phyloP scores from a whole-genome alignment of 2,888 invertebrate genomes.

The Odontocerum albicorne region DNA sequence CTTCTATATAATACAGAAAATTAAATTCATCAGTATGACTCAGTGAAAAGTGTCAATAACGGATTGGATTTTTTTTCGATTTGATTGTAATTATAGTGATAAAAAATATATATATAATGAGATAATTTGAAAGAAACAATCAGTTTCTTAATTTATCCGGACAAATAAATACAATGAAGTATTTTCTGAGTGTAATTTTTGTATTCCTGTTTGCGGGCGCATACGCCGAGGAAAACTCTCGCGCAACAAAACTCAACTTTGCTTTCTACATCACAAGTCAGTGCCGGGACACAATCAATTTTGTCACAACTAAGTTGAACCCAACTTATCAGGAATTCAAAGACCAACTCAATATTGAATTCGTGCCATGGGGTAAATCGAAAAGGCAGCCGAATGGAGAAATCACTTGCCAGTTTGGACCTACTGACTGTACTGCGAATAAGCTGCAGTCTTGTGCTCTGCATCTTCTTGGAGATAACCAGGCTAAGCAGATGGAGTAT shows the following conservation, averaged over 20 bases:
- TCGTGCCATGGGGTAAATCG: conserved; percentile 53
- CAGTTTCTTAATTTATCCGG: too few relatives aligned
- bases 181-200: not conserved
- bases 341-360: conserved; percentile 47
- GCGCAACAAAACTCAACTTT: conserved; percentile 21
- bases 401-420: conserved; percentile 45
- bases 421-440: conserved; percentile 51
- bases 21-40: too few relatives aligned
- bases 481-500: conserved; percentile 41
- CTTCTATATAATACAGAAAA: too few relatives aligned
- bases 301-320: conserved; percentile 43
- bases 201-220: not conserved
- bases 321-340: conserved; percentile 44
- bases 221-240: not conserved
- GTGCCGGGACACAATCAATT: conserved; percentile 46
- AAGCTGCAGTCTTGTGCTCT: conserved; percentile 49
- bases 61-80: too few relatives aligned
- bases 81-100: conserved; percentile 1
- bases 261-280: conserved; percentile 44
- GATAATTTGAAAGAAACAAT: too few relatives aligned
- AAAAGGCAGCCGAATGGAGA: conserved; percentile 40
- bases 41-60: too few relatives aligned
- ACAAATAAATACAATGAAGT: too few relatives aligned
- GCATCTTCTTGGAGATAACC: conserved; percentile 36
- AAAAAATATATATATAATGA: not conserved